Evolutionary conservation across 1,140 invertebrate species (phyloP), one percentile per base, ranked within the genome.

Genomic region (Drepana arcuata): DNA sequence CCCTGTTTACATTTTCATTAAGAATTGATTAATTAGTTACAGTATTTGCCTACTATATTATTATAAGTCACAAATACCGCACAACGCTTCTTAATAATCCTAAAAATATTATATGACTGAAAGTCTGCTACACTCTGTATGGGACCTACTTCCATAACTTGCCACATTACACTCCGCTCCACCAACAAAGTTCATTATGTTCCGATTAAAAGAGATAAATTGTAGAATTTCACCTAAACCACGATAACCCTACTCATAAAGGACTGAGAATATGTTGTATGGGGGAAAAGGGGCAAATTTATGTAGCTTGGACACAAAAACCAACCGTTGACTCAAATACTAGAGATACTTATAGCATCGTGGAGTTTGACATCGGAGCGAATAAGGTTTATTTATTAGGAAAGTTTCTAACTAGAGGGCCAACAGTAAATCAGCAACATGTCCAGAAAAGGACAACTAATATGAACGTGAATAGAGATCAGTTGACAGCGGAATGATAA

Each of bases 301-400:
- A 69, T 71, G 55, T 64, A 51, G 28, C 41, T 44, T 29, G 42
- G 41, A 56, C 54, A 66, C 67, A 75, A 75, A 75, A 70, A 71
- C 46, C 57, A 51, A 31, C 54, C 37, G 48, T 41, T 49, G 2
- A 21, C 18, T 62, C 54, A 52, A 60, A 53, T 53, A 48, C 41
- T 31, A 48, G 46, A 56, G 52, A 67, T 63, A 74, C 59, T 66
- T 52, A 46, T 46, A 48, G 42, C 46, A 50, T 41, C 54, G 47
- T 58, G 41, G 57, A 70, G 54, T 71, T 64, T 65, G 67, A 67
- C 65, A 47, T 56, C 59, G 53, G 62, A 51, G 51, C 56, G 62
- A 68, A 67, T 71, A 71, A 52, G 57, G 67, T 62, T 71, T 65
- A 74, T 74, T 74, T 74, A 74, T 74, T 74, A 65, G 55, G 28